A percentile compares a stretch with the other conserved stretches of the same genome.
These are phyloP conservation scores for Cygnus buccinator DNA, from an alignment of 2,113 vertebrate species.

Conservation along the genomic window DNA sequence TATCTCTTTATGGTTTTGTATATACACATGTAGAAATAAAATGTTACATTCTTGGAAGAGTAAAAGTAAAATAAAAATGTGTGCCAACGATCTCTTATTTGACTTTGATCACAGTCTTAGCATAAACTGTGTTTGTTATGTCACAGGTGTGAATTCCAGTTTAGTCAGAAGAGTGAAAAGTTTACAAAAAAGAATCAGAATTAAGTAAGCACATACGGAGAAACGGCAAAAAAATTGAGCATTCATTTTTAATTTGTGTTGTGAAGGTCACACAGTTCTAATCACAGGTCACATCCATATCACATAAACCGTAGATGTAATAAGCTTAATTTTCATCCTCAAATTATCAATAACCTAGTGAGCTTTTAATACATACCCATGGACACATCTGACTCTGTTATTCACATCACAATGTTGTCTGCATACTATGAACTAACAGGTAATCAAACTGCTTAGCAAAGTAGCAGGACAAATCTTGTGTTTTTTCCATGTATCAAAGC, in stretches of 20 bases:
- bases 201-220: not conserved
- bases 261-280: not conserved
- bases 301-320: not conserved
- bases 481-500: not conserved
- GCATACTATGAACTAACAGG: not conserved
- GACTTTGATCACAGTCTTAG: not conserved
- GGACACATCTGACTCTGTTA: not conserved
- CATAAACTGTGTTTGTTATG: not conserved
- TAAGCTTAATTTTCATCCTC: not conserved
- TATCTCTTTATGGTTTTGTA: not conserved
- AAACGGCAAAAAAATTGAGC: not conserved
- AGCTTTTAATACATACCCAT: not conserved
- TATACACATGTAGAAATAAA: not conserved
- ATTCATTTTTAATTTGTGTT: not conserved
- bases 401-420: not conserved
- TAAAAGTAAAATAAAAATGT: not conserved
- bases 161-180: not conserved
- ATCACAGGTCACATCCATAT: not conserved
- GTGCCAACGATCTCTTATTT: not conserved
- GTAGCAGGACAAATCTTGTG: not conserved
- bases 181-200: not conserved
- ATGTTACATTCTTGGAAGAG: not conserved
- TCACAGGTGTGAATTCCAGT: not conserved
- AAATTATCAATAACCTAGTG: not conserved
- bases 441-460: not conserved